phyloP scores from a whole-genome alignment of 2,888 invertebrate genomes.

The Meiosimyza decipiens region DNA sequence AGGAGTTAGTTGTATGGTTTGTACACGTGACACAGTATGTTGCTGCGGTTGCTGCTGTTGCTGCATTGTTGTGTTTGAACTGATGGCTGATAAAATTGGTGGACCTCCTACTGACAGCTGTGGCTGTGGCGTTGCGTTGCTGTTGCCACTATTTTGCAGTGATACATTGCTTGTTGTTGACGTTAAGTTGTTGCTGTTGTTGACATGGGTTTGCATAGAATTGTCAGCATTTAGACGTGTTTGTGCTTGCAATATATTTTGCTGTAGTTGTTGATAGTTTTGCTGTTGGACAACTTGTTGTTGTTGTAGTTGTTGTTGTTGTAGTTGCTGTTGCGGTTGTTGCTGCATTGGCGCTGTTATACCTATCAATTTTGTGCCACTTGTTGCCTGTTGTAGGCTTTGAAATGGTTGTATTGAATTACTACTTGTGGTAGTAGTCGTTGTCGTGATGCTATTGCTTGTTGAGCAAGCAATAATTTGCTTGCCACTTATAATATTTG shows the following conservation, averaged over 20 bases:
- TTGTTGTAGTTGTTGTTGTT: conserved; percentile 12
- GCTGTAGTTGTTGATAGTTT: conserved; percentile 27
- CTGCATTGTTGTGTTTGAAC: conserved; percentile 37
- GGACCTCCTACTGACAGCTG: conserved; percentile 32
- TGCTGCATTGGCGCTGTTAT: conserved; percentile 67
- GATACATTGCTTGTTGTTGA: background rate
- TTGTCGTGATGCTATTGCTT: conserved; percentile 49
- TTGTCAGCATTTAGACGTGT: background rate
- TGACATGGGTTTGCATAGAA: background rate
- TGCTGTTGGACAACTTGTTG: conserved; percentile 28
- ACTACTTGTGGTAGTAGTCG: conserved; percentile 48
- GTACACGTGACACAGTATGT: conserved; percentile 71
- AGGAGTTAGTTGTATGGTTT: conserved; percentile 79
- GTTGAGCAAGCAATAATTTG: conserved; percentile 54
- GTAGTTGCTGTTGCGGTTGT: conserved; percentile 46
- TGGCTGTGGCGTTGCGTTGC: conserved; percentile 28
- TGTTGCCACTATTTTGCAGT: conserved; percentile 7
- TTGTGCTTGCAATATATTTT: conserved; percentile 15
- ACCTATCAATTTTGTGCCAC: conserved; percentile 63
- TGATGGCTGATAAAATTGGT: conserved; percentile 36
- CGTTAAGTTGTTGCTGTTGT: background rate
- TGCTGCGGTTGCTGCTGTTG: conserved; percentile 55
- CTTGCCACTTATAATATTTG: conserved; percentile 63
- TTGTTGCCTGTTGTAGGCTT: conserved; percentile 57
- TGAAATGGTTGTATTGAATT: conserved; percentile 64